Evolutionary conservation across 2,797 vertebrate genomes (phyloP).

Genomic region (Xenops minutus): DNA sequence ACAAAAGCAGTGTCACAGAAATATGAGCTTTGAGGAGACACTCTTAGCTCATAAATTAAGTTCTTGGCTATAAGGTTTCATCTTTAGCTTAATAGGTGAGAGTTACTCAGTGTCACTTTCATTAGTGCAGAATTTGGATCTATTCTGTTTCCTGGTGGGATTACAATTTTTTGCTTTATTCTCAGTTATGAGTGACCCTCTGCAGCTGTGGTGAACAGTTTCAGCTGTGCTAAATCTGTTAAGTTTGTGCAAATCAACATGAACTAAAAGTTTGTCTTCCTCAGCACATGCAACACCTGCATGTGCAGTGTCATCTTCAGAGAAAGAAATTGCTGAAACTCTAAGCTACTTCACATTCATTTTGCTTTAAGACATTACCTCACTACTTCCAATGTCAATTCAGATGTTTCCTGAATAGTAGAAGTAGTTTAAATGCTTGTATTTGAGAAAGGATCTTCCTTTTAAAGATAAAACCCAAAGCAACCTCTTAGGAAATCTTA

Average conservation of each 20-base stretch:
- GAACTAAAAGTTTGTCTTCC: not conserved
- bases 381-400: constrained; percentile 12
- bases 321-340: not conserved
- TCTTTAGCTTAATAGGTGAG: constrained; percentile 17
- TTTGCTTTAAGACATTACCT: constrained; percentile 25
- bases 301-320: not conserved
- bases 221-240: not conserved
- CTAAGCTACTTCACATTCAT: constrained; percentile 5
- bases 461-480: not conserved
- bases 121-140: not conserved
- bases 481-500: not conserved
- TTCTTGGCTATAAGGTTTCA: not conserved
- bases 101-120: not conserved
- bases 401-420: not conserved
- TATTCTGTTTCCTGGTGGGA: not conserved
- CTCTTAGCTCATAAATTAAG: not conserved
- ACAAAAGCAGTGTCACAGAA: constrained; percentile 2
- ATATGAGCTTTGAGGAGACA: not conserved
- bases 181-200: not conserved
- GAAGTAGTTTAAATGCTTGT: not conserved
- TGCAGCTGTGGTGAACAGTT: not conserved
- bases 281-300: not conserved
- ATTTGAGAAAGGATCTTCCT: not conserved
- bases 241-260: not conserved
- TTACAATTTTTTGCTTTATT: not conserved